These are phyloP conservation scores for Mesoligia furuncula DNA, from an alignment of 2,888 invertebrate species.

Conservation along the genomic window DNA sequence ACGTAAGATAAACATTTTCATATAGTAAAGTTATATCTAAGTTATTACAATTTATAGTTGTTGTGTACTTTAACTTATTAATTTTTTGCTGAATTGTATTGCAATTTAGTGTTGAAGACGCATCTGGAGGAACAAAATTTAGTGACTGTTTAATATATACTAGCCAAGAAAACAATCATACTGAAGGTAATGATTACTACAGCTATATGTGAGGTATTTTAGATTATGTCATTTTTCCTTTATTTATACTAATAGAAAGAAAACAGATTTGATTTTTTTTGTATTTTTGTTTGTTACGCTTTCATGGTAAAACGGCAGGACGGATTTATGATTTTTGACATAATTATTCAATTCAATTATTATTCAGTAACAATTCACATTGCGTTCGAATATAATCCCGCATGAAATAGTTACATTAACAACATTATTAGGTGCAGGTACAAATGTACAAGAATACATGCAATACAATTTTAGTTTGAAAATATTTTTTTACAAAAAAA, in stretches of 20 bases:
- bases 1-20: constrained; percentile 68
- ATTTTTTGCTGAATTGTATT: constrained; percentile 20
- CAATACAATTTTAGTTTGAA: too few relatives aligned
- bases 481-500: too few relatives aligned
- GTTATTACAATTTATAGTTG: neutral
- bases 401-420: too few relatives aligned
- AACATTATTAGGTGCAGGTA: too few relatives aligned
- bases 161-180: constrained; percentile 37
- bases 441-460: too few relatives aligned
- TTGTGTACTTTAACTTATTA: neutral
- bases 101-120: constrained; percentile 46
- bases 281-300: neutral
- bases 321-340: neutral
- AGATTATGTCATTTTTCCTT: neutral
- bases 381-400: too few relatives aligned
- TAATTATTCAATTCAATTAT: neutral
- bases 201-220: neutral
- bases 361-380: too few relatives aligned
- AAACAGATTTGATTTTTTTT: too few relatives aligned
- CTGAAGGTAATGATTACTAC: constrained; percentile 45
- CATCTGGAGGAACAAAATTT: constrained; percentile 60
- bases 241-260: neutral
- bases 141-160: constrained; percentile 74
- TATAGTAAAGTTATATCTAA: neutral
- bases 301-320: neutral